Base-by-base conservation (phyloP, 1,140 invertebrate genomes). In the Maniola jurtina region DNA sequence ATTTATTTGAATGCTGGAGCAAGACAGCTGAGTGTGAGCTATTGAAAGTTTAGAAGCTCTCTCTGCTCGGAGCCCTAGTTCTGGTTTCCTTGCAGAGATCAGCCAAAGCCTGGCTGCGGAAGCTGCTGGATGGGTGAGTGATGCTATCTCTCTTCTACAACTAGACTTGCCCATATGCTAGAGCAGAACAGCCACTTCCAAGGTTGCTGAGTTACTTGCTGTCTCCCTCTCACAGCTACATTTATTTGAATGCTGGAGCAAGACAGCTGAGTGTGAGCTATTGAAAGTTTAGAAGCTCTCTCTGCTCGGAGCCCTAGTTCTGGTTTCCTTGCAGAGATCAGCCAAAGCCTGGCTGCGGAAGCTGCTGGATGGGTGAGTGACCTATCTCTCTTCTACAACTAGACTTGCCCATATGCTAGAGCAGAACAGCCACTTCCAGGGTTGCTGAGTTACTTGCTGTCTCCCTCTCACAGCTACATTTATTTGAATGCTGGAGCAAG, bases 21-120 rank as follows among this genome's bases (percentile, higher is more conserved):
- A 89, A 48, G 88, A 88, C n/a, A 71, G 75, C 65, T 90, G 86
- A 90, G 66, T 89, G 86, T 58, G 86, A 0, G 89, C 90, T 6
- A 92, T 92, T 35, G 88, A 91, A 68, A 90, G 83, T 36, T 65
- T 92, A 4, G 88, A 91, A 57, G 91, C 91, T 0, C 66, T 92
- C 10, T 91, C 88, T 0, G 89, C 91, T 6, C 65, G 90, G 56
- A 84, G 81, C 48, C 90, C 89, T 5, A 86, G 83, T 60, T 81
- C 84, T 0, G 89, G 85, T 0, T 91, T 92, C 71, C 66, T 92
- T 42, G 86, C 87, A 1, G 89, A 91, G 64, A 90, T 92, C 59
- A 92, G 84, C 33, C 89, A 91, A 68, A 90, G 88, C 52, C 63
- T 92, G n/a, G 84, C 81, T 3, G 81, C 85, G 0, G 83, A 86